A percentile compares a stretch with the other conserved stretches of the same genome.
Evolutionary conservation across 1,140 invertebrate genomes (phyloP).

Genomic region (Lepidurus arcticus): DNA sequence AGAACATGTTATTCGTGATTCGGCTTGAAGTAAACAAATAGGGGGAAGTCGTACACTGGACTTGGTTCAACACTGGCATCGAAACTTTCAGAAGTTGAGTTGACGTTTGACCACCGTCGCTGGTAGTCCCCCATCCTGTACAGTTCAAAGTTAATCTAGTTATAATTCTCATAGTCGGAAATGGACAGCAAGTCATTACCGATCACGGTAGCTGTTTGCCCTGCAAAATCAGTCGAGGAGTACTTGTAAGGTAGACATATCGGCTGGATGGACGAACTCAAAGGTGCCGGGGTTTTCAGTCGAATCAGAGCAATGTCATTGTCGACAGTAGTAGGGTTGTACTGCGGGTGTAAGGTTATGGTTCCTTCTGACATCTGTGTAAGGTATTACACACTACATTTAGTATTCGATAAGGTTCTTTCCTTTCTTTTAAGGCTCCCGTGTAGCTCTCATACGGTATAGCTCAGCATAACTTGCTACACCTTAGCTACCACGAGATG

Average conservation of each 20-base stretch:
- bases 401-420: too few species aligned
- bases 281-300: slow-evolving; percentile 47
- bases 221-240: slow-evolving; percentile 46
- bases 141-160: not conserved
- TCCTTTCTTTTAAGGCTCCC: too few species aligned
- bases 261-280: slow-evolving; percentile 52
- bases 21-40: not conserved
- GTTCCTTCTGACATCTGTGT: not conserved
- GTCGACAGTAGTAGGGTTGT: slow-evolving; percentile 40
- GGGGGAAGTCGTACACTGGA: not conserved
- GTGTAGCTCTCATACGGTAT: too few species aligned
- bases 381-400: too few species aligned
- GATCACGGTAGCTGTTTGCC: slow-evolving; percentile 34
- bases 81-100: slow-evolving; percentile 17
- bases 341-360: slow-evolving; percentile 45
- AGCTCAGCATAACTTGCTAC: too few species aligned
- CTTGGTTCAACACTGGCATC: slow-evolving; percentile 27
- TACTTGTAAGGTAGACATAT: slow-evolving; percentile 60
- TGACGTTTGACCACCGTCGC: not conserved
- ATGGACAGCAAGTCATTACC: not conserved
- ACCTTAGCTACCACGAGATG: too few species aligned
- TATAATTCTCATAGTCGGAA: not conserved
- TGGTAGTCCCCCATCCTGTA: slow-evolving; percentile 26
- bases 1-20: slow-evolving; percentile 31
- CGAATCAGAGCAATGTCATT: slow-evolving; percentile 60